These are phyloP conservation scores for Zosterops borbonicus DNA, from an alignment of 2,113 vertebrate genomes.

Conservation along the genomic window DNA sequence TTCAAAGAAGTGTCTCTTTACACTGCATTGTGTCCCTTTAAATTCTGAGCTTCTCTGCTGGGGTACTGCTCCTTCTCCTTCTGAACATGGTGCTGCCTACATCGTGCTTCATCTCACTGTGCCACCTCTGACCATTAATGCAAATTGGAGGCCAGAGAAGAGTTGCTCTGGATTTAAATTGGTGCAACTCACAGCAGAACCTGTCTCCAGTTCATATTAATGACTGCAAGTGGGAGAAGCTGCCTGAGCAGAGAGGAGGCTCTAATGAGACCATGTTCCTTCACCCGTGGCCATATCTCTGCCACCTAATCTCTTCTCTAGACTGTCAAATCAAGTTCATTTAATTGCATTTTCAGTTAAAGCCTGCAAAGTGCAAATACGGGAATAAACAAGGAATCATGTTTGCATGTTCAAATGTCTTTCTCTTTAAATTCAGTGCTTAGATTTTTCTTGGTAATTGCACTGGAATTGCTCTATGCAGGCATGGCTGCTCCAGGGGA, in stretches of 20 bases:
- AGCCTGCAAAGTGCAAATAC: not conserved
- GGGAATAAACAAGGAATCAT: not conserved
- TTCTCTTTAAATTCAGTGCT: not conserved
- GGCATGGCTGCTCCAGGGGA: not conserved
- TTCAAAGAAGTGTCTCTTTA: not conserved
- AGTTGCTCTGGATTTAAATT: conserved; percentile 50
- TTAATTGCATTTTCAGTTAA: conserved; percentile 40
- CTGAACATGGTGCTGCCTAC: not conserved
- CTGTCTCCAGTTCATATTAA: conserved; percentile 39
- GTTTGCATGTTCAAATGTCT: not conserved
- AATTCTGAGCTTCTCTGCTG: not conserved
- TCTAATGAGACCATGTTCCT: conserved; percentile 45
- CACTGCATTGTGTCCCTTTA: not conserved
- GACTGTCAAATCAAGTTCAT: not conserved
- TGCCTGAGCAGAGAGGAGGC: not conserved
- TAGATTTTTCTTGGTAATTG: not conserved
- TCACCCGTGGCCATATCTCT: conserved; percentile 27
- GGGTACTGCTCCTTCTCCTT: not conserved
- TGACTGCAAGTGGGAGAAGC: conserved; percentile 10
- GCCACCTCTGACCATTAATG: conserved; percentile 44
- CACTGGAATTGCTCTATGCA: not conserved
- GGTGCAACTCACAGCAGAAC: conserved; percentile 46
- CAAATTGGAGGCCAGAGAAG: conserved; percentile 29
- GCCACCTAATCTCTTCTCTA: conserved; percentile 16
- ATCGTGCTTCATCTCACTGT: not conserved